A percentile compares a stretch with the other conserved stretches of the same genome.
Conservation (phyloP, 2,888 invertebrate species). For the Melolontha melolontha region DNA sequence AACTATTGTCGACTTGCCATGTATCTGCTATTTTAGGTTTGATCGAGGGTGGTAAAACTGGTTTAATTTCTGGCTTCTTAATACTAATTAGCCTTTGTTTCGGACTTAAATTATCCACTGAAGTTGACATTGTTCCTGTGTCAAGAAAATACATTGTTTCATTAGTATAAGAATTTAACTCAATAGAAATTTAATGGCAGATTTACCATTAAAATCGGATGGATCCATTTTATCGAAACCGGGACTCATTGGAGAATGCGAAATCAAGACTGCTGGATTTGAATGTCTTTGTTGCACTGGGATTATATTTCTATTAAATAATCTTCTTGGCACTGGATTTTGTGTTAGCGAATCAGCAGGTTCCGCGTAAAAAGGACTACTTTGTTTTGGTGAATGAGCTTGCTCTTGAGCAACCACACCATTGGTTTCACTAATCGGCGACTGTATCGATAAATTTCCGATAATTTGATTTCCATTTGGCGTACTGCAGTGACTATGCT, state of each 20-base stretch:
- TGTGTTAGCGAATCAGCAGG: conserved; percentile 86
- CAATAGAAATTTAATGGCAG: background rate
- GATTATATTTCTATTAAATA: conserved; percentile 55
- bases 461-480: conserved; percentile 53
- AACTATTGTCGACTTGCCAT: conserved; percentile 90
- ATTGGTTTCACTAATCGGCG: conserved; percentile 32
- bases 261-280: conserved; percentile 65
- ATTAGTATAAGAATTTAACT: background rate
- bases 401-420: conserved; percentile 18
- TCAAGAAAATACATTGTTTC: conserved; percentile 33
- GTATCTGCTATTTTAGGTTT: conserved; percentile 68
- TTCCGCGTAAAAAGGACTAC: conserved; percentile 90
- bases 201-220: conserved; percentile 58
- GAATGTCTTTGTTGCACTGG: conserved; percentile 65
- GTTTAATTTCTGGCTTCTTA: conserved; percentile 74
- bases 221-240: conserved; percentile 65
- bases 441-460: conserved; percentile 28
- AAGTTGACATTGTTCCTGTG: conserved; percentile 70
- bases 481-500: conserved; percentile 58
- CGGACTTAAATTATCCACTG: conserved; percentile 76
- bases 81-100: conserved; percentile 58
- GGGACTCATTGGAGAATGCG: conserved; percentile 56
- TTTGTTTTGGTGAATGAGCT: conserved; percentile 70
- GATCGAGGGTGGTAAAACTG: conserved; percentile 79
- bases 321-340: conserved; percentile 58